Percentiles rank a stretch among this genome's conserved stretches.
Evolutionary conservation across 2,797 vertebrate species (phyloP).

Genomic region (Petrocephalus schoutedeni): DNA sequence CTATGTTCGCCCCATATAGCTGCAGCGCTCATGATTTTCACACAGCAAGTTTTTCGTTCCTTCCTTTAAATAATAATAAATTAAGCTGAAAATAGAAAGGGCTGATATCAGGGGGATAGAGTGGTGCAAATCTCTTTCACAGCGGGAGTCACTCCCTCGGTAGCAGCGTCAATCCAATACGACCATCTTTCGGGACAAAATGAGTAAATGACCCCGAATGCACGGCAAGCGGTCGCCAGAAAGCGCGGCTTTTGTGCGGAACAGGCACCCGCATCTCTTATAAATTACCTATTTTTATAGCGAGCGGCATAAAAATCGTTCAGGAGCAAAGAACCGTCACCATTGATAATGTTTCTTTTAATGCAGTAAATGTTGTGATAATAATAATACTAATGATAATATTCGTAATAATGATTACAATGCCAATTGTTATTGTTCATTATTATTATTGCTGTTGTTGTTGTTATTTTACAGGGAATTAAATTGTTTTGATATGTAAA

Average conservation of each 20-base stretch:
- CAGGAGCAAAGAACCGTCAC: neutral
- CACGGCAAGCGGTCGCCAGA: neutral
- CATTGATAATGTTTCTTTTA: neutral
- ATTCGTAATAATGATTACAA: too few species aligned
- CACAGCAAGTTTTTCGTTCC: neutral
- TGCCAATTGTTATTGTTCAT: too few species aligned
- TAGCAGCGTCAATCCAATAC: neutral
- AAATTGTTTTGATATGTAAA: neutral
- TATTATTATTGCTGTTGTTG: neutral
- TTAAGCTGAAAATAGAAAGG: neutral
- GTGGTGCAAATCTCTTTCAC: neutral
- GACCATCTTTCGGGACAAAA: neutral
- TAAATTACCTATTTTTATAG: neutral
- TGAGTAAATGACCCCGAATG: constrained; percentile 16
- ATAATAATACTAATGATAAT: too few species aligned
- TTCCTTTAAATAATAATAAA: constrained; percentile 5
- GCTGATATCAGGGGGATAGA: neutral
- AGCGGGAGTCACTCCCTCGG: neutral
- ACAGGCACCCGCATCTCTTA: neutral
- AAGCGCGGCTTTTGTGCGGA: neutral
- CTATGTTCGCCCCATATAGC: neutral
- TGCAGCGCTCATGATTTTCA: neutral
- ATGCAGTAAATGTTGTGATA: neutral
- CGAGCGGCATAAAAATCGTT: neutral
- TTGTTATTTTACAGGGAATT: neutral